A percentile compares a stretch with the other conserved stretches of the same genome.
Evolutionary conservation across 2,797 vertebrate genomes (phyloP).

Genomic region (Melanitta fusca): DNA sequence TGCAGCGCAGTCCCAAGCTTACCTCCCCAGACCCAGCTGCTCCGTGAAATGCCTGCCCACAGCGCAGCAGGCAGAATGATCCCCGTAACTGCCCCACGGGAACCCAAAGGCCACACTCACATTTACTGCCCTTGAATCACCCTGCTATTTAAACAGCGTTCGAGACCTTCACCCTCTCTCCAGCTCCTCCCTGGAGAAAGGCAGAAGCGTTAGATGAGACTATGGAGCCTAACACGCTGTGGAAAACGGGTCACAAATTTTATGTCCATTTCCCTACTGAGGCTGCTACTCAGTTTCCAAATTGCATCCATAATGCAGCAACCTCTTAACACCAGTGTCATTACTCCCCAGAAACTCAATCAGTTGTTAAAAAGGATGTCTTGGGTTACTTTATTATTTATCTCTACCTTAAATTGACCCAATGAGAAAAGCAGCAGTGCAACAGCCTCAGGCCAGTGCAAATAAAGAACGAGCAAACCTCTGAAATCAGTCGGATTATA

Average conservation of each 20-base stretch:
- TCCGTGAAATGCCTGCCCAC: neutral
- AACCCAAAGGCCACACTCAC: neutral
- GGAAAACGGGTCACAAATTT: neutral
- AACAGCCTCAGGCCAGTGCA: neutral
- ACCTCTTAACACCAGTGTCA: neutral
- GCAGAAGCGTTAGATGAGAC: neutral
- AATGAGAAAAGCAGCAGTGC: neutral
- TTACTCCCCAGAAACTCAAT: neutral
- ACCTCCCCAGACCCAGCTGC: neutral
- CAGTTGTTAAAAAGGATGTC: neutral
- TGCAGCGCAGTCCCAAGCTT: neutral
- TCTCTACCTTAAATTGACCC: neutral
- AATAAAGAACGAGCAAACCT: neutral
- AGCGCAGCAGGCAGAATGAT: neutral
- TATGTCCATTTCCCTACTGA: neutral
- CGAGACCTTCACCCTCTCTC: neutral
- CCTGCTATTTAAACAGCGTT: neutral
- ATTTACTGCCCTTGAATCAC: neutral
- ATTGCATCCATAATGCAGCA: conserved; percentile 25
- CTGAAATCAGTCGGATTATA: neutral
- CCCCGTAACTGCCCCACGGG: neutral
- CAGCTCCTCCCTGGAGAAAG: neutral
- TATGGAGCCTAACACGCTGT: neutral
- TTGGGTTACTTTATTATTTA: neutral
- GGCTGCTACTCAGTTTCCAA: neutral